These are phyloP conservation scores for Ctenomys sociabilis DNA, from an alignment of 2,113 vertebrate genomes.

Conservation along the genomic window DNA sequence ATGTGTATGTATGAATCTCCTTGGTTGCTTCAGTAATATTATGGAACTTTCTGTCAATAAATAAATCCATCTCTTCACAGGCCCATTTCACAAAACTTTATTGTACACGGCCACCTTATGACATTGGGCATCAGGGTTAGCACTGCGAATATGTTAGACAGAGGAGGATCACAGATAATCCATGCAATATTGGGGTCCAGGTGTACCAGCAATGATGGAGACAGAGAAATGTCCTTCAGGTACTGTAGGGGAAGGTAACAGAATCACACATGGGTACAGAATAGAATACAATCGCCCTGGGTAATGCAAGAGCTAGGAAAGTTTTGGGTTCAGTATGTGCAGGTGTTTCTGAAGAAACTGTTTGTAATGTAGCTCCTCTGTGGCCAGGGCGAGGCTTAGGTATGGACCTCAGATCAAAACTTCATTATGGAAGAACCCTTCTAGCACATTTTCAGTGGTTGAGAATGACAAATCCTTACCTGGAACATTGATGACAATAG, in stretches of 20 bases:
- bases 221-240: neutral
- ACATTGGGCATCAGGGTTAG: too few species aligned
- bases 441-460: too few species aligned
- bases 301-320: neutral
- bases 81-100: too few species aligned
- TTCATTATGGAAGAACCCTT: accelerated
- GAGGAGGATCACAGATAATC: neutral
- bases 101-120: too few species aligned
- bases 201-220: neutral
- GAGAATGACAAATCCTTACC: neutral
- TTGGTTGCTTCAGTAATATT: neutral
- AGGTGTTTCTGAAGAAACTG: neutral
- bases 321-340: neutral
- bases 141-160: too few species aligned
- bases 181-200: neutral
- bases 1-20: neutral
- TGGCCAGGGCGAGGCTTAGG: neutral
- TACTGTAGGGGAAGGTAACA: neutral
- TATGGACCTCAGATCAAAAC: neutral
- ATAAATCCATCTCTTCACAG: too few species aligned
- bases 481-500: too few species aligned
- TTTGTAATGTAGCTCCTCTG: neutral
- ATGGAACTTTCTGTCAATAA: too few species aligned
- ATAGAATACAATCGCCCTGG: too few species aligned
- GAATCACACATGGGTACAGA: too few species aligned